These are phyloP conservation scores for Gnatocerus cornutus DNA, from an alignment of 2,888 invertebrate genomes.

Conservation along the genomic window DNA sequence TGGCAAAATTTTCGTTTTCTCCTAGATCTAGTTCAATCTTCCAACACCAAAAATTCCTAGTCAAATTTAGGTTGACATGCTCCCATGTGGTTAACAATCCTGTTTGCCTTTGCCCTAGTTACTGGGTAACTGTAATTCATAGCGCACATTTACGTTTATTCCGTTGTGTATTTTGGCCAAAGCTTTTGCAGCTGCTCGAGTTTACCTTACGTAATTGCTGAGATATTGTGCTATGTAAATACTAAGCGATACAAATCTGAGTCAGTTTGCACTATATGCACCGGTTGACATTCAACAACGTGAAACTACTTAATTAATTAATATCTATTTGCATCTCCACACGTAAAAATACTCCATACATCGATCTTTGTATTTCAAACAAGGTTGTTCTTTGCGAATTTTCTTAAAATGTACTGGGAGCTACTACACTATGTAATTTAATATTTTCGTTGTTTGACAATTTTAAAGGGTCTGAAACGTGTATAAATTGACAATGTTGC, in stretches of 20 bases:
- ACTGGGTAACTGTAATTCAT: background rate
- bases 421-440: constrained; percentile 17
- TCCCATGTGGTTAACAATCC: constrained; percentile 2
- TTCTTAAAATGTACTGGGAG: constrained; percentile 6
- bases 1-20: background rate
- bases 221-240: constrained; percentile 8
- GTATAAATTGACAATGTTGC: constrained; percentile 21
- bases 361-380: background rate
- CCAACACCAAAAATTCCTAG: background rate
- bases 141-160: background rate
- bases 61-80: background rate
- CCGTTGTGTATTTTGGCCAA: constrained; percentile 2
- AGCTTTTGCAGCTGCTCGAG: constrained; percentile 7
- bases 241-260: constrained; percentile 1
- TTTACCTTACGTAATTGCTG: constrained; percentile 11
- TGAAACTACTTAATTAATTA: background rate
- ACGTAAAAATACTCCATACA: background rate
- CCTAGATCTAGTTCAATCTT: too few relatives aligned
- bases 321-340: background rate
- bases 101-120: background rate
- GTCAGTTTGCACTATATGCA: background rate
- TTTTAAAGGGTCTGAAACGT: constrained; percentile 26
- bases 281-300: constrained; percentile 7
- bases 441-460: constrained; percentile 31
- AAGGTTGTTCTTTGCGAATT: background rate